Base-by-base conservation (phyloP, 2,113 vertebrate species). In the Carassius auratus region DNA sequence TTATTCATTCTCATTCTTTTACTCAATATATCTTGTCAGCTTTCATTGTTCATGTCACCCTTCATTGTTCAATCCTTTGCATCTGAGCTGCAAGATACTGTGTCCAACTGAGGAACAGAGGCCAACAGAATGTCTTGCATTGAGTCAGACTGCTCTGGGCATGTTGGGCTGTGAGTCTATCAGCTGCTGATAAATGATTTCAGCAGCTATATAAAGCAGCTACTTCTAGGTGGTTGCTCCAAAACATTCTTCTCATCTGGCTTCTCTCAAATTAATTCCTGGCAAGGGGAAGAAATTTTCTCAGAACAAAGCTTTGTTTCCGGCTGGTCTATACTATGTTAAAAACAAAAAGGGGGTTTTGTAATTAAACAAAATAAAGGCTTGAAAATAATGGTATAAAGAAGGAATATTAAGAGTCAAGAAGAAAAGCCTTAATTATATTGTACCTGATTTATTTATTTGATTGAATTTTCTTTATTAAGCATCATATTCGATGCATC, bases 161-260 rank as follows among this genome's bases (percentile, higher is more conserved):
- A 14, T 52, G 48, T 76, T 55, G 50, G 45, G 50, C 42, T 81
- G 62, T 10, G 62, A 66, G 61, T 64, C 84, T 50, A 23, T 77
- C 62, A 59, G 50, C 23, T 77, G 19, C 52, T 86, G 33, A 19
- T 77, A 78, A 38, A 33, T 26, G 17, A 26, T 76, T 86, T 62
- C 26, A 52, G 36, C 26, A 14, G 64, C 62, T 83, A 78, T 82
- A 62, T 76, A 13, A 59, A 48, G 48, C 3, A 73, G 8, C 8
- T 61, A 2, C 7, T 76, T 55, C 15, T 57, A 57, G 15, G 7
- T 76, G 50, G 7, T 9, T 38, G 76, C 38, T 78, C 76, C 30
- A 14, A 59, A 78, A 59, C 76, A 59, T 78, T 57, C 76, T 78
- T 33, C 76, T 36, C 76, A 78, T 77, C 17, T 36, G 26, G 48